phyloP scores from a whole-genome alignment of 1,140 invertebrate species.

The Dinothrombium tinctorium region DNA sequence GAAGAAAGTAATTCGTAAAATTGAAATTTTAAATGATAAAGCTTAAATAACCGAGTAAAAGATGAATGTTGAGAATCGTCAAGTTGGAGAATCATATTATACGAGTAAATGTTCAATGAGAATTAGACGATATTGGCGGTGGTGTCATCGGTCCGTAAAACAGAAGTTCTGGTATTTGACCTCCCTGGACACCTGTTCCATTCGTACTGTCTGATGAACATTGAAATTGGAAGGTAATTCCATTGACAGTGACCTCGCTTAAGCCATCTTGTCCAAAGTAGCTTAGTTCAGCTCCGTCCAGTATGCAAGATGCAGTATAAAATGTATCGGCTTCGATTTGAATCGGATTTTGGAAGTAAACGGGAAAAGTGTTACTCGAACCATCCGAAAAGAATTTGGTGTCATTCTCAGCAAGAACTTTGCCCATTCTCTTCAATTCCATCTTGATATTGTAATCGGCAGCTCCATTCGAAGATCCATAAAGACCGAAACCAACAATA shows the following conservation, averaged over 20 bases:
- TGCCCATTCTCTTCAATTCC: slow-evolving; percentile 57
- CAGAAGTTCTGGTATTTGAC: slow-evolving; percentile 77
- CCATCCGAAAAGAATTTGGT: slow-evolving; percentile 81
- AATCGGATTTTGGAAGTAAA: slow-evolving; percentile 75
- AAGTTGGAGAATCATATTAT: too few species aligned
- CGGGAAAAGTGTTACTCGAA: slow-evolving; percentile 74
- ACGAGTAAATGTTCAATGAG: too few species aligned
- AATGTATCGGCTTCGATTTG: slow-evolving; percentile 57
- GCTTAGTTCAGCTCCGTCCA: slow-evolving; percentile 69
- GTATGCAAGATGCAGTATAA: slow-evolving; percentile 65
- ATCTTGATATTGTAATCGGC: slow-evolving; percentile 75
- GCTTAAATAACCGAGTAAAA: too few species aligned
- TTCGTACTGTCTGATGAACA: slow-evolving; percentile 81
- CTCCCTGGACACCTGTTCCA: slow-evolving; percentile 75
- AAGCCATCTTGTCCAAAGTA: slow-evolving; percentile 87
- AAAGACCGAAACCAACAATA: slow-evolving; percentile 70
- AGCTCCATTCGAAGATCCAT: slow-evolving; percentile 70
- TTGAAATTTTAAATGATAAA: too few species aligned
- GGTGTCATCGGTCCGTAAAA: slow-evolving; percentile 49
- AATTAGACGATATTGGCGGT: too few species aligned
- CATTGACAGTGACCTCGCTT: slow-evolving; percentile 55
- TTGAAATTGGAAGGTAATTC: slow-evolving; percentile 74
- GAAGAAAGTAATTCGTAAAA: too few species aligned
- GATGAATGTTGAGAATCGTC: too few species aligned
- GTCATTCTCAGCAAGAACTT: slow-evolving; percentile 60